Percentiles rank a stretch among this genome's conserved stretches.
phyloP scores from a whole-genome alignment of 2,797 vertebrate genomes.

The Hyperoplus immaculatus region DNA sequence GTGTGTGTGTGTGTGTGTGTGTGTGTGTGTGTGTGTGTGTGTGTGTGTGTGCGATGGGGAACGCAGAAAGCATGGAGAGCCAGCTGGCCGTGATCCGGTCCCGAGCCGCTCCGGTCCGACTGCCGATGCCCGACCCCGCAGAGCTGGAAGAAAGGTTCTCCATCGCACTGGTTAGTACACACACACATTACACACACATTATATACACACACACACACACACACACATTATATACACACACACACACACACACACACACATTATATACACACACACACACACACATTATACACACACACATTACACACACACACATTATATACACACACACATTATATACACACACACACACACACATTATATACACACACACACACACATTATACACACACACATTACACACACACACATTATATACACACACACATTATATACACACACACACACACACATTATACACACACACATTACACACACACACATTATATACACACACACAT shows the following conservation, averaged over 20 bases:
- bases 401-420: too few species aligned
- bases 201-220: background rate
- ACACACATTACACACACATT: background rate
- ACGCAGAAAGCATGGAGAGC: constrained; percentile 95
- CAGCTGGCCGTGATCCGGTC: constrained; percentile 94
- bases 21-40: constrained; percentile 12
- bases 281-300: too few species aligned
- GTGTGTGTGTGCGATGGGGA: constrained; percentile 88
- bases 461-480: too few species aligned
- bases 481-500: background rate
- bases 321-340: background rate
- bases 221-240: background rate
- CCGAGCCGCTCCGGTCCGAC: constrained; percentile 91
- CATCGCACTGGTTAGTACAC: constrained; percentile 90
- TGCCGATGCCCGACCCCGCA: constrained; percentile 95
- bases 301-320: background rate
- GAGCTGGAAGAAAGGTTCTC: constrained; percentile 97
- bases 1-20: constrained; percentile 19
- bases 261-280: background rate
- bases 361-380: background rate
- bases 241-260: background rate
- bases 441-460: background rate
- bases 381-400: too few species aligned
- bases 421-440: background rate
- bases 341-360: background rate